Evolutionary conservation across 1,140 invertebrate species (phyloP).

Genomic region (Planococcus citri): DNA sequence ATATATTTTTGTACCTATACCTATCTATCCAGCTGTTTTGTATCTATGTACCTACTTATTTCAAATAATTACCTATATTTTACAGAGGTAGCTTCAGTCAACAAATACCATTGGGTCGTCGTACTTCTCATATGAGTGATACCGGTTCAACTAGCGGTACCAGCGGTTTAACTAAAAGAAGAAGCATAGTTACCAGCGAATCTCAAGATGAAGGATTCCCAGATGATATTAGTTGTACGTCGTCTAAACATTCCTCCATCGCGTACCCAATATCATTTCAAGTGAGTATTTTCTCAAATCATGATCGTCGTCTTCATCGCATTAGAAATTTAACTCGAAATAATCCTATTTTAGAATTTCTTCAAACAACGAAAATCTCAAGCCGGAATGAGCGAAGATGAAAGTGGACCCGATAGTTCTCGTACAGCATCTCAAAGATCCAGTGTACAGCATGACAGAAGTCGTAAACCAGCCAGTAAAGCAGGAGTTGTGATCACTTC

Average conservation of each 20-base stretch:
- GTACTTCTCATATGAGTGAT: not conserved
- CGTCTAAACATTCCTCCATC: not conserved
- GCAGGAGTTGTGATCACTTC: conserved; percentile 88
- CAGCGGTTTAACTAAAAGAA: not conserved
- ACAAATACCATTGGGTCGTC: not conserved
- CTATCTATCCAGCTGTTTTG: no score
- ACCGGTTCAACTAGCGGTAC: not conserved
- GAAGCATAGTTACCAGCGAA: conserved; percentile 11
- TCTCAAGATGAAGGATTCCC: not conserved
- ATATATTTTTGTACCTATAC: no score
- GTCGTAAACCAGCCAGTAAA: conserved; percentile 48
- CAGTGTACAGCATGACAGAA: conserved; percentile 43
- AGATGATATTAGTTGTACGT: not conserved
- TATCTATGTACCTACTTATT: no score
- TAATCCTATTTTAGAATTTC: not conserved
- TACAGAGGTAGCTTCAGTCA: not conserved
- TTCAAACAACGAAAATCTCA: conserved; percentile 13
- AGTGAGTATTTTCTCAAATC: not conserved
- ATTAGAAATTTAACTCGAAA: not conserved
- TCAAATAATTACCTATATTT: no score
- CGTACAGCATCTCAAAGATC: conserved; percentile 30
- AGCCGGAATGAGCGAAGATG: not conserved
- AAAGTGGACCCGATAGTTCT: not conserved
- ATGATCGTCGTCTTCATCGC: not conserved
- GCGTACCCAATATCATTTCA: not conserved